Evolutionary conservation across 2,888 invertebrate species (phyloP).

Genomic region (Ophioninae sp.): DNA sequence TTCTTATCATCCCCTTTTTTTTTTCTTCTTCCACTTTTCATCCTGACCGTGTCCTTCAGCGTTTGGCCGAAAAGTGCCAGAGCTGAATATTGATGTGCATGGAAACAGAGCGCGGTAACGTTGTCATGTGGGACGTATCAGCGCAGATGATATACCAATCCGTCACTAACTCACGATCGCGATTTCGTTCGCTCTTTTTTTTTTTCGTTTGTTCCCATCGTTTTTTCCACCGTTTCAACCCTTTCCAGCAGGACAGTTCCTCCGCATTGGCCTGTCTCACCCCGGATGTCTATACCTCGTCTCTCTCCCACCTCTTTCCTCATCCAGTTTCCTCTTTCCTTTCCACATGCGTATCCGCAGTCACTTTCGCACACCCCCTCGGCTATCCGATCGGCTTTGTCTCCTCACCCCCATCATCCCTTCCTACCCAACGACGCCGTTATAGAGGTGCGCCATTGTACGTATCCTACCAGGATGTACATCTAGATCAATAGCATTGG

Average conservation of each 20-base stretch:
- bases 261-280: constrained; percentile 36
- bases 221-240: constrained; percentile 26
- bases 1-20: constrained; percentile 6
- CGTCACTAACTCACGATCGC: constrained; percentile 79
- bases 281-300: constrained; percentile 46
- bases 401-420: not conserved
- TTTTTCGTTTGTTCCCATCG: constrained; percentile 48
- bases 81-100: constrained; percentile 48
- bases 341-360: constrained; percentile 45
- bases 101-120: constrained; percentile 28
- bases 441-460: constrained; percentile 71
- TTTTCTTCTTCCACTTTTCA: constrained; percentile 7
- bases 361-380: constrained; percentile 49
- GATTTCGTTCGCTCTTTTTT: constrained; percentile 57
- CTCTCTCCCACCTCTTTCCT: constrained; percentile 48
- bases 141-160: constrained; percentile 78
- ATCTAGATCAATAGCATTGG: constrained; percentile 81
- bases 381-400: constrained; percentile 60
- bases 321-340: constrained; percentile 13
- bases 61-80: constrained; percentile 43
- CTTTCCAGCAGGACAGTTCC: constrained; percentile 31
- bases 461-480: constrained; percentile 79
- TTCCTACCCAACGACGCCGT: constrained; percentile 66
- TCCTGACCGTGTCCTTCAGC: constrained; percentile 25
- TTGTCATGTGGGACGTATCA: constrained; percentile 60